Evolutionary conservation across 2,113 vertebrate genomes (phyloP), one percentile per base, ranked within the genome.

Genomic region (Paracyprichromis sp.): DNA sequence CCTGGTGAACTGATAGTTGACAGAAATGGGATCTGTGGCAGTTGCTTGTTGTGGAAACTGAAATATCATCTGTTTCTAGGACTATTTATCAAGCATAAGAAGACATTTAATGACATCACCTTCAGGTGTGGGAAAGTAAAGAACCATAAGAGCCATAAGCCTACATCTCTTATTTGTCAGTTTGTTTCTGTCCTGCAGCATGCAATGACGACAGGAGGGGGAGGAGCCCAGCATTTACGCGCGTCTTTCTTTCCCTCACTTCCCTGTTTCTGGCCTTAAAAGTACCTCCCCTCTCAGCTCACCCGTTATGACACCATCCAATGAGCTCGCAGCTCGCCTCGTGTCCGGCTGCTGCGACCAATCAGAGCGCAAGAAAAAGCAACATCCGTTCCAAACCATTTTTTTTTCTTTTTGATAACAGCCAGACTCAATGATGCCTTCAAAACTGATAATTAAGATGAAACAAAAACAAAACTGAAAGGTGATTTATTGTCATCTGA

Each of bases 231-330:
- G 11, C 4, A 16, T 19, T 38, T 14, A 83, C 12, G 26, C 26
- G 45, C 84, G 40, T 43, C 61, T n/a, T 29, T 40, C 26, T 52
- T 45, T 31, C 14, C n/a, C 40, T 9, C 3, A 85, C 94, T 96
- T 97, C 97, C 97, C 95, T 97, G 97, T 97, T 98, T 96, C 95
- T 82, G 36, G 13, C 36, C 69, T 47, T 14, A 38, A 16, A 73
- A 36, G 53, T 2, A n/a, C 85, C 88, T 3, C 94, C 88, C 85
- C 80, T 69, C 53, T 92, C 89, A 54, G 93, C 98, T 99, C 98
- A 99, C 98, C 98, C 97, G 98, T 98, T 99, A 95, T 88, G 11
- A 89, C 86, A 87, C 21, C 7, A 86, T 56, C 98, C 98, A 99
- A 98, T 99, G 34, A 94, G 80, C 59, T 82, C 21, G 21, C 85